phyloP scores from a whole-genome alignment of 92 coral and sea anemone species.

The Ricordea florida region DNA sequence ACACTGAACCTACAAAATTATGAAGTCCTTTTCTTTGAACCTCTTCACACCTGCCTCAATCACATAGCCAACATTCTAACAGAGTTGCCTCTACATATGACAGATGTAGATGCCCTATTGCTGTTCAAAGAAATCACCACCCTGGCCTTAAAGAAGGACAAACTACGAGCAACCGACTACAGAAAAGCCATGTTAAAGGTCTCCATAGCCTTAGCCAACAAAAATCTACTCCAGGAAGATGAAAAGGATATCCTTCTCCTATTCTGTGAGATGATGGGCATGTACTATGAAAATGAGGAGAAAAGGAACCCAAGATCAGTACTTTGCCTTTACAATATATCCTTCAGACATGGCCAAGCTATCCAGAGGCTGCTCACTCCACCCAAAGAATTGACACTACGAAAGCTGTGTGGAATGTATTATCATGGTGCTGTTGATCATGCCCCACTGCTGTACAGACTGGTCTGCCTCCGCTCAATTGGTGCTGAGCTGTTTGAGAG shows the following conservation, averaged over 20 bases:
- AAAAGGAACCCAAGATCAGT: constrained; percentile 15
- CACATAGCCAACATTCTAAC: background rate
- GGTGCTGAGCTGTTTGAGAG: no score
- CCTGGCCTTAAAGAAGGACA: constrained; percentile 26
- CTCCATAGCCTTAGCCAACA: background rate
- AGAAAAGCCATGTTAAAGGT: constrained; percentile 15
- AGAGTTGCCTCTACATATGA: constrained; percentile 17
- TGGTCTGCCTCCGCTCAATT: no score
- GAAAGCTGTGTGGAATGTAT: constrained; percentile 35
- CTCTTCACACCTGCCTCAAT: no score
- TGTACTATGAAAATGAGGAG: constrained; percentile 16
- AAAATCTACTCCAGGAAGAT: background rate
- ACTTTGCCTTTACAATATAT: constrained; percentile 23
- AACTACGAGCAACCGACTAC: constrained; percentile 35
- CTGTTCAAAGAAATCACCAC: constrained; percentile 18
- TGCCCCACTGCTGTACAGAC: no score
- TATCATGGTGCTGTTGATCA: no score
- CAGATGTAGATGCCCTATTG: constrained; percentile 10
- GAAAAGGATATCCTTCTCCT: no score
- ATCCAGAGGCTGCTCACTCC: constrained; percentile 2
- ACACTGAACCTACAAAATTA: constrained; percentile 1
- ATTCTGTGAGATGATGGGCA: no score
- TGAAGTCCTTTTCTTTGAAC: constrained; percentile 47
- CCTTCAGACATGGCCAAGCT: no score
- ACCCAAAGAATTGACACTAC: constrained; percentile 18